Percentiles rank a stretch among this genome's conserved stretches.
phyloP scores from a whole-genome alignment of 2,797 vertebrate genomes.

The Catostomus latipinnis region DNA sequence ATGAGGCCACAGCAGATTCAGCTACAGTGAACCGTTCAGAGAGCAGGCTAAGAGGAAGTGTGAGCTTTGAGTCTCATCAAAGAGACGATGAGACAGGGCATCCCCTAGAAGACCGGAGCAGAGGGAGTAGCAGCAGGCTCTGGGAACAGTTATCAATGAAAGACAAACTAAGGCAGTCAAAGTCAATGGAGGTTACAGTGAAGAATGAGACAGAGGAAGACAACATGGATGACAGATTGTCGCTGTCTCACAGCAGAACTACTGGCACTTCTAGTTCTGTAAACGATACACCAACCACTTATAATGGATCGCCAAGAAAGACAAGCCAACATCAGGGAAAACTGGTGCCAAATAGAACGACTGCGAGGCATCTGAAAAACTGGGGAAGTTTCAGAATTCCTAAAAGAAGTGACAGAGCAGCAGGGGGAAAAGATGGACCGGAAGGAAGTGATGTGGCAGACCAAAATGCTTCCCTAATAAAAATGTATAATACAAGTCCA shows the following conservation, averaged over 20 bases:
- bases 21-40: background rate
- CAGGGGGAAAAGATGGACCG: conserved; percentile 64
- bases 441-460: conserved; percentile 60
- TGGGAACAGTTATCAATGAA: conserved; percentile 76
- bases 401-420: conserved; percentile 85
- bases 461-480: conserved; percentile 48
- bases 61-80: conserved; percentile 61
- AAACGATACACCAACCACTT: conserved; percentile 72
- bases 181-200: conserved; percentile 80
- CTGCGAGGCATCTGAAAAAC: conserved; percentile 82
- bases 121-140: conserved; percentile 68
- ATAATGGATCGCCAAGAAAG: conserved; percentile 80
- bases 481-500: conserved; percentile 55
- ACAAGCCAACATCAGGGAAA: conserved; percentile 68
- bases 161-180: conserved; percentile 73
- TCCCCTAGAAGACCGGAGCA: conserved; percentile 68
- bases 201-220: conserved; percentile 72
- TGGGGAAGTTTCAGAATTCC: conserved; percentile 98
- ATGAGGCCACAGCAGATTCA: background rate
- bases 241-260: conserved; percentile 77
- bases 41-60: conserved; percentile 66
- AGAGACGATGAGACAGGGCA: conserved; percentile 75
- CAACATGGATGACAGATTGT: background rate
- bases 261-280: conserved; percentile 57
- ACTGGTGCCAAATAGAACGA: conserved; percentile 77